These are phyloP conservation scores for Drosophila limbata DNA, from an alignment of 2,888 invertebrate species.

Conservation along the genomic window DNA sequence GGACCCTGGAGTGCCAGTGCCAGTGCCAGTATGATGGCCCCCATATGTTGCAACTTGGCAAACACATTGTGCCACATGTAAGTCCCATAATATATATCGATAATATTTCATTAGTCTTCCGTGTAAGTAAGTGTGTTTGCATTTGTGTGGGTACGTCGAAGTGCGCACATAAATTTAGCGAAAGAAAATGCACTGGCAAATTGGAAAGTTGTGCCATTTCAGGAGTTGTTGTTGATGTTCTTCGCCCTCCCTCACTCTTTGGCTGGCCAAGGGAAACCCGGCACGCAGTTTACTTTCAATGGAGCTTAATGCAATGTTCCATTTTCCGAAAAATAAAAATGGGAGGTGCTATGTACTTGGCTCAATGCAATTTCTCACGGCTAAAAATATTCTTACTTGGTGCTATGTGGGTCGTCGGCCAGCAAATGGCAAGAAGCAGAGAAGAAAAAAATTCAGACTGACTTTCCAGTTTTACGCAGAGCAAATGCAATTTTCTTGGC, in stretches of 20 bases:
- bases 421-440: conserved; percentile 19
- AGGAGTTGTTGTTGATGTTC: conserved; percentile 24
- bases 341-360: conserved; percentile 10
- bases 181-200: conserved; percentile 76
- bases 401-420: conserved; percentile 8
- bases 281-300: conserved; percentile 53
- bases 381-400: conserved; percentile 53
- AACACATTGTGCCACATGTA: conserved; percentile 59
- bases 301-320: conserved; percentile 74
- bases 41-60: conserved; percentile 57
- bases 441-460: background rate
- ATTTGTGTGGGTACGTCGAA: conserved; percentile 54
- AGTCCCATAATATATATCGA: conserved; percentile 77
- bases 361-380: conserved; percentile 56
- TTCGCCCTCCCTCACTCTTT: background rate
- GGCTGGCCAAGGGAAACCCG: conserved; percentile 7
- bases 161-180: conserved; percentile 72
- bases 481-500: conserved; percentile 66
- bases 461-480: conserved; percentile 15
- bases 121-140: conserved; percentile 22
- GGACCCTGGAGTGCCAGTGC: conserved; percentile 6
- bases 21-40: conserved; percentile 25
- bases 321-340: conserved; percentile 17
- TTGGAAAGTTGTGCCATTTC: conserved; percentile 60
- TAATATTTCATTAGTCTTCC: conserved; percentile 73